Evolutionary conservation across 2,113 vertebrate species (phyloP), one percentile per base, ranked within the genome.

Genomic region (Nothoprocta perdicaria): DNA sequence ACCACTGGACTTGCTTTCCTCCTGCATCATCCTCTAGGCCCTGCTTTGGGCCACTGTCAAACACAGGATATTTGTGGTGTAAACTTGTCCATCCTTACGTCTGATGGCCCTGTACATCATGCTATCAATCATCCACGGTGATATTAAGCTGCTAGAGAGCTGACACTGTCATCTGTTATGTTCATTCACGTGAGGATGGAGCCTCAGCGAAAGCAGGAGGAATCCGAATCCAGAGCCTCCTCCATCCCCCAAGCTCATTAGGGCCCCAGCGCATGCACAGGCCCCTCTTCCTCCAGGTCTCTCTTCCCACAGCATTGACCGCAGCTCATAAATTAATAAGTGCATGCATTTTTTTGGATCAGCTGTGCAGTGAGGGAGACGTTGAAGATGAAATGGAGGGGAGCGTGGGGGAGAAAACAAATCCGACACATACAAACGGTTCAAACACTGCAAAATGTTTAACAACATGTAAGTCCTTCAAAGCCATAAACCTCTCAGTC

Each of bases 271-370:
- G 1, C 6, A 1, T 76, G 48, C 82, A 83, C 57, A 88, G 57
- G 48, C 14, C 35, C 69, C 78, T 92, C 86, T 80, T 71, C 73
- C 80, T 86, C 41, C 90, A 80, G 69, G 27, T 95, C 84, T 77
- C 60, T 72, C 68, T 94, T 91, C 91, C 87, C 80, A 71, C 87
- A 84, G 73, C 69, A 79, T 61, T 92, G 92, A 94, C 89, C 95
- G 89, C 80, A 87, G 86, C 69, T 91, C 75, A 95, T 89, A 90
- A 93, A 95, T 96, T 92, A 96, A 19, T 92, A 85, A 94, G 65
- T 40, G 58, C 29, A n/a, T 50, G 81, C 80, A 77, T 84, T 90
- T 93, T 93, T 48, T 58, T 43, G 94, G 79, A 76, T 75, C 61
- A 86, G 76, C 57, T 82, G 92, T 92, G 89, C 29, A 76, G 81